These are phyloP conservation scores for Conchocele bisecta DNA, from an alignment of 2,888 invertebrate genomes.

Conservation along the genomic window DNA sequence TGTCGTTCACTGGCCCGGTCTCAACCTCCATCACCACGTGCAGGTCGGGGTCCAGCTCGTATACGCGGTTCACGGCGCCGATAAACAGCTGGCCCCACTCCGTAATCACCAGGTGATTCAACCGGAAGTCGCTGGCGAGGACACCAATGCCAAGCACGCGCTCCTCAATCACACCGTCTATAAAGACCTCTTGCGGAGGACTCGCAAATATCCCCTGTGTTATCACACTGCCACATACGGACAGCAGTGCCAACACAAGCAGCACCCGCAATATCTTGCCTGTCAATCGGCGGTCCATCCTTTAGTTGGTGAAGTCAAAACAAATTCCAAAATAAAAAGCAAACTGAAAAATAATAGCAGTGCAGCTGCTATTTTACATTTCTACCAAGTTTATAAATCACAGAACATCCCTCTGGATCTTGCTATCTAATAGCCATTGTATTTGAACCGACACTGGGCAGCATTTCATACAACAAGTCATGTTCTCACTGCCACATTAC, in stretches of 20 bases:
- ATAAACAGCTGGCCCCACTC: slow-evolving; percentile 86
- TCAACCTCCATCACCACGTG: slow-evolving; percentile 89
- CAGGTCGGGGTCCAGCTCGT: slow-evolving; percentile 94
- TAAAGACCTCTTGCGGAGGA: slow-evolving; percentile 9
- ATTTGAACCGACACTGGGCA: no score
- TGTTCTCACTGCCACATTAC: no score
- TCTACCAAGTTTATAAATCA: no score
- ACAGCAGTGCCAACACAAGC: slow-evolving; percentile 28
- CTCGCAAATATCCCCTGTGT: slow-evolving; percentile 34
- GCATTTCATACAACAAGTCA: no score
- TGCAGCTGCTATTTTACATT: no score
- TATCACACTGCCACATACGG: slow-evolving; percentile 44
- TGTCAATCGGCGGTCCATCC: neutral
- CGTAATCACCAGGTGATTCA: slow-evolving; percentile 53
- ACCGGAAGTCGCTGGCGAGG: slow-evolving; percentile 35
- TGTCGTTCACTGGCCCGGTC: slow-evolving; percentile 88
- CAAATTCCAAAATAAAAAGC: no score
- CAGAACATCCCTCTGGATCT: no score
- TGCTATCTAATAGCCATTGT: no score
- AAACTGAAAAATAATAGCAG: no score
- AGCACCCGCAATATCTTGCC: slow-evolving; percentile 29
- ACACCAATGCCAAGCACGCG: slow-evolving; percentile 46
- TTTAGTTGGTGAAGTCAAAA: no score
- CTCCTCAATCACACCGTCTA: slow-evolving; percentile 29
- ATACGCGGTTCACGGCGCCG: slow-evolving; percentile 95